Conservation (phyloP, 1,140 invertebrate species). For the Pemphigus obesinymphae region DNA sequence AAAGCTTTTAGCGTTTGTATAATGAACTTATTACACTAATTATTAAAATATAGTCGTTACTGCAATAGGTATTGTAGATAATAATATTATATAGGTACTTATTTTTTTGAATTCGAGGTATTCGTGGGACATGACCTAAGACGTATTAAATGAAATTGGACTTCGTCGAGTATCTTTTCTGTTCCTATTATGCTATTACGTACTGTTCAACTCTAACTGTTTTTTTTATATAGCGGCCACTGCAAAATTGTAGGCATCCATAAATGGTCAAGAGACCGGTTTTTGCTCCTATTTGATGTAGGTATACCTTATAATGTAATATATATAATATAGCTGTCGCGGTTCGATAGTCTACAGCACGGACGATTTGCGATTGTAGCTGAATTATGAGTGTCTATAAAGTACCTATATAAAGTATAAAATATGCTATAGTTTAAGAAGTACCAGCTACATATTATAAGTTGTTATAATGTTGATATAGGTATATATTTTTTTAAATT, state of each 20-base stretch:
- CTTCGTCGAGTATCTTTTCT: background rate
- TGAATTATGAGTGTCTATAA: background rate
- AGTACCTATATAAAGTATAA: background rate
- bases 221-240: background rate
- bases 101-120: background rate
- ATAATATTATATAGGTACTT: too few relatives aligned
- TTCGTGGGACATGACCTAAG: background rate
- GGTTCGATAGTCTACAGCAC: background rate
- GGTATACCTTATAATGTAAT: background rate
- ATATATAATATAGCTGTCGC: background rate
- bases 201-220: conserved; percentile 14
- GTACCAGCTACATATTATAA: too few relatives aligned
- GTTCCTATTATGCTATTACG: background rate
- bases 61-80: too few relatives aligned
- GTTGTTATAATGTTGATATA: too few relatives aligned
- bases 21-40: background rate
- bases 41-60: background rate
- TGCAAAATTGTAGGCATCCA: conserved; percentile 11
- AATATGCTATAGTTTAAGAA: background rate
- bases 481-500: too few relatives aligned
- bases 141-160: background rate
- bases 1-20: background rate
- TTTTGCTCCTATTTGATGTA: background rate
- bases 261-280: conserved; percentile 28
- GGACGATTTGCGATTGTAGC: background rate